phyloP scores from a whole-genome alignment of 2,113 vertebrate species.

The Neofelis nebulosa region DNA sequence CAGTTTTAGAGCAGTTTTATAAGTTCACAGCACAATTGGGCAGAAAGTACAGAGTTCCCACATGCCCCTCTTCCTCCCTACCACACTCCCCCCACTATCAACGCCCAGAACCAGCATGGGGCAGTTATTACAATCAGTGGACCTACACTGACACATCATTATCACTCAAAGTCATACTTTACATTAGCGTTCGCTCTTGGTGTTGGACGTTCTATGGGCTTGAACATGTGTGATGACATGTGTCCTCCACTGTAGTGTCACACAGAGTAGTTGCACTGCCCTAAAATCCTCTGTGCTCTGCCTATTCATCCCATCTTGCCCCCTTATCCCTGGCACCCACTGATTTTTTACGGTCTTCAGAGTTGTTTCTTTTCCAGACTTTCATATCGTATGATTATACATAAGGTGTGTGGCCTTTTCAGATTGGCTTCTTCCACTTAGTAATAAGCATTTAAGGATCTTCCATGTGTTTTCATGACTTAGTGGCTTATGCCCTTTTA shows the following conservation, averaged over 20 bases:
- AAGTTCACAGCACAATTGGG: not conserved
- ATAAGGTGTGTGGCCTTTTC: not conserved
- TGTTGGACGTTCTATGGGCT: not conserved
- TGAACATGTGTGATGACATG: not conserved
- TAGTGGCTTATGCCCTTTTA: not conserved
- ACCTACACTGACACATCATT: not conserved
- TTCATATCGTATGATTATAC: not conserved
- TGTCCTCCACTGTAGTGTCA: not conserved
- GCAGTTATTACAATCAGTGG: not conserved
- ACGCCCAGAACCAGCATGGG: not conserved
- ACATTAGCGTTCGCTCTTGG: not conserved
- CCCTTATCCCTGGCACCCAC: not conserved
- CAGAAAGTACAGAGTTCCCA: not conserved
- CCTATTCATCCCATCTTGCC: not conserved
- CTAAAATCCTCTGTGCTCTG: not conserved
- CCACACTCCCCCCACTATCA: too few relatives aligned
- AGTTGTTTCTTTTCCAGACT: conserved; percentile 4
- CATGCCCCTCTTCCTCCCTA: not conserved
- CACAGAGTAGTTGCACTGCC: not conserved
- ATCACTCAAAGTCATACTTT: not conserved
- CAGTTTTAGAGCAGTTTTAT: too few relatives aligned
- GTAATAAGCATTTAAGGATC: not conserved
- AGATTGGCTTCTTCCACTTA: not conserved
- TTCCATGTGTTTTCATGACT: not conserved
- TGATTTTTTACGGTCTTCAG: not conserved